These are phyloP conservation scores for Equus przewalskii DNA, from an alignment of 2,113 vertebrate genomes.

Conservation along the genomic window DNA sequence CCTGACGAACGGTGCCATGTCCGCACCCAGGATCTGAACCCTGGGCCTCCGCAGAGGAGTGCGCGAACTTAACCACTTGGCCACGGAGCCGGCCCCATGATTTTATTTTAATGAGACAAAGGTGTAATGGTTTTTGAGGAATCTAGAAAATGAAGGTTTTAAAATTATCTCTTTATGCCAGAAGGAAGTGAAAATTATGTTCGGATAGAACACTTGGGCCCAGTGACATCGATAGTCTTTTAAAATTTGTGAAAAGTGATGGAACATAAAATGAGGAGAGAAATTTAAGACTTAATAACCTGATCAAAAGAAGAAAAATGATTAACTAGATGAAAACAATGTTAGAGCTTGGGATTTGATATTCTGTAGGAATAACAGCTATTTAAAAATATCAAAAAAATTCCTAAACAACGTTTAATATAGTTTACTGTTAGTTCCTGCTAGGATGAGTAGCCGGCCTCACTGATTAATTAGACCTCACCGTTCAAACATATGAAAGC, in stretches of 20 bases:
- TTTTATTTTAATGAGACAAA: conserved; percentile 31
- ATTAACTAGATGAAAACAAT: neutral
- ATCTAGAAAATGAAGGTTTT: neutral
- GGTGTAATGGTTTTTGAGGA: neutral
- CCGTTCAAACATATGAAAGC: neutral
- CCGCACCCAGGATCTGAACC: no score
- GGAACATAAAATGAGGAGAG: neutral
- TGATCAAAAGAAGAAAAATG: neutral
- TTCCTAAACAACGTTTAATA: neutral
- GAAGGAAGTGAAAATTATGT: conserved; percentile 45
- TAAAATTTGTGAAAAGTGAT: conserved; percentile 53
- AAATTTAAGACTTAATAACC: conserved; percentile 11
- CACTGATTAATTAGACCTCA: neutral
- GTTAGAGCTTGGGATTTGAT: conserved; percentile 1
- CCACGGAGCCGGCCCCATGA: no score
- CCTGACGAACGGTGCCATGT: no score
- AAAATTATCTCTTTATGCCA: conserved; percentile 44
- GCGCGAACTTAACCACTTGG: no score
- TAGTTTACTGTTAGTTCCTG: neutral
- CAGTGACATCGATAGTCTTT: conserved; percentile 45
- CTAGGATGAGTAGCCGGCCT: neutral
- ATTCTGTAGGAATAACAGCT: neutral
- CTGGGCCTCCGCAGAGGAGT: no score
- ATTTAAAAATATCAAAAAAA: neutral
- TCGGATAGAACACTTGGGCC: neutral